Conservation (phyloP, 2,113 vertebrate genomes). For the Hemiprocne comata region DNA sequence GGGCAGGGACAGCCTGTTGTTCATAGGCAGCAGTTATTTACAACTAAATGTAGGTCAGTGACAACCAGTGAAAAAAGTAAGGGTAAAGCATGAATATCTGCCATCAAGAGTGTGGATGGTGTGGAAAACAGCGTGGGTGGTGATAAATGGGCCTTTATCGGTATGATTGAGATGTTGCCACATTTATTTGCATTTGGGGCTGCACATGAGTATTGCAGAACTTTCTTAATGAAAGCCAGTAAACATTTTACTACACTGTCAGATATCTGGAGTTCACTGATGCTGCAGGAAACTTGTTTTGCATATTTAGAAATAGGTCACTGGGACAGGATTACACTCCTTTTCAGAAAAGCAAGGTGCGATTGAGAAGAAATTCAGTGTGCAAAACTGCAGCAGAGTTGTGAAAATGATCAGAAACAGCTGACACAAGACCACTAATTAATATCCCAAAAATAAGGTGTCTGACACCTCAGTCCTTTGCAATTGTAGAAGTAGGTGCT, state of each 20-base stretch:
- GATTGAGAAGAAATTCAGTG: neutral
- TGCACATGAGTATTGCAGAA: neutral
- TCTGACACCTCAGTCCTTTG: neutral
- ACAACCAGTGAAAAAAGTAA: neutral
- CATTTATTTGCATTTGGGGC: neutral
- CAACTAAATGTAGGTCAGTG: neutral
- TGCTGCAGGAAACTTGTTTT: constrained; percentile 11
- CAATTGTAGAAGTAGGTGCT: neutral
- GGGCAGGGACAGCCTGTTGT: neutral
- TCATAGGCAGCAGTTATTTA: neutral
- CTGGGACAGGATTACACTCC: neutral
- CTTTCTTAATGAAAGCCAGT: neutral
- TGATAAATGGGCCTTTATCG: neutral
- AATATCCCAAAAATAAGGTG: neutral
- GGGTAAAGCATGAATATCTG: neutral
- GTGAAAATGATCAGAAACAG: neutral
- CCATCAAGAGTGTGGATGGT: neutral
- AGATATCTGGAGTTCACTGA: constrained; percentile 25
- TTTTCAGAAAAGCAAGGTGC: neutral
- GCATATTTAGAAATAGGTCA: constrained; percentile 52
- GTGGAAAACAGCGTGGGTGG: neutral
- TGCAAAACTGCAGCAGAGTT: neutral
- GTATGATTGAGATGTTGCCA: neutral
- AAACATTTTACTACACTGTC: constrained; percentile 20
- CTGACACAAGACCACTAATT: neutral